Evolutionary conservation across 2,888 invertebrate genomes (phyloP).

Genomic region (Apamea anceps): DNA sequence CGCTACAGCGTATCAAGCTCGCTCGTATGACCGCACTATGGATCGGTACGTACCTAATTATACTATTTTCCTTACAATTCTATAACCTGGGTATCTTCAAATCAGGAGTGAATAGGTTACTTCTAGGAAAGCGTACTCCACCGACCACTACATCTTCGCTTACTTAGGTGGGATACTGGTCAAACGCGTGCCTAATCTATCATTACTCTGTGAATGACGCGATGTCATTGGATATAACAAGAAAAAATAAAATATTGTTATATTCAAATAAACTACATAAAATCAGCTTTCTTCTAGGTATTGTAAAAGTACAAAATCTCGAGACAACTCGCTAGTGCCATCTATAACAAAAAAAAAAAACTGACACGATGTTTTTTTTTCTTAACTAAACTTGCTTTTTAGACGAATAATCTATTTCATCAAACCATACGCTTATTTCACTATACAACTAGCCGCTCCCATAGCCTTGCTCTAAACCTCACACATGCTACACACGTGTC

Average conservation of each 20-base stretch:
- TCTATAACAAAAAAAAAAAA: not conserved
- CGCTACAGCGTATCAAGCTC: slow-evolving; percentile 96
- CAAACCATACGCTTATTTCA: slow-evolving; percentile 33
- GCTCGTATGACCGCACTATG: slow-evolving; percentile 98
- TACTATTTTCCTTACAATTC: not conserved
- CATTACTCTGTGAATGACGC: too few species aligned
- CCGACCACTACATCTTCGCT: too few species aligned
- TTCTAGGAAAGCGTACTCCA: not conserved
- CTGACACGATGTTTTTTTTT: too few species aligned
- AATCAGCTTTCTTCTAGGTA: not conserved
- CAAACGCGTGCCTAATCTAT: too few species aligned
- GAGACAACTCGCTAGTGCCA: not conserved
- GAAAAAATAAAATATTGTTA: too few species aligned
- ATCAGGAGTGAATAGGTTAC: not conserved
- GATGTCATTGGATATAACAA: too few species aligned
- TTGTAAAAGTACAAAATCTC: not conserved
- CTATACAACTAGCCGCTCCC: fast-evolving
- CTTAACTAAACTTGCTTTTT: too few species aligned
- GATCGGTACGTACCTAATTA: slow-evolving; percentile 91
- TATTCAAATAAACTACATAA: not conserved
- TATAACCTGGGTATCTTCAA: not conserved
- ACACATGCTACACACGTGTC: slow-evolving; percentile 5
- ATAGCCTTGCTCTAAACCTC: slow-evolving; percentile 8
- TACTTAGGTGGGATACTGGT: not conserved
- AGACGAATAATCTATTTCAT: not conserved